Base-by-base conservation (phyloP, 2,888 invertebrate species). In the Autographa gamma region DNA sequence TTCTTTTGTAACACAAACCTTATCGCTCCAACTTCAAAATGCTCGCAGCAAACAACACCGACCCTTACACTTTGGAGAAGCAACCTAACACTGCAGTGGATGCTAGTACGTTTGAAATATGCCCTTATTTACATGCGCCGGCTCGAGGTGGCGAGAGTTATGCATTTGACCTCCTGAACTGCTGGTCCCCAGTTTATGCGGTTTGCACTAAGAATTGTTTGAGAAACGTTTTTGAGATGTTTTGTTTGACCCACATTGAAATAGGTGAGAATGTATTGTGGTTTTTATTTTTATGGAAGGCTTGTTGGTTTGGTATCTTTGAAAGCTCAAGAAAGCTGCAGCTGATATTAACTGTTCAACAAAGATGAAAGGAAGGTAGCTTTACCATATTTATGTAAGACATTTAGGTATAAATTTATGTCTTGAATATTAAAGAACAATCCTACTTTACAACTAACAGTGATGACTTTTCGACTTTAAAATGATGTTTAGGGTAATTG, bases 101-200 rank as follows among this genome's bases (percentile, higher is more conserved):
- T 71, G 69, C 75, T 76, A 74, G 79, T 82, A 78, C 76, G 81
- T 90, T 89, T 90, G 91, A 92, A 90, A 91, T 91, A 92, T 90
- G 86, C 88, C 89, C 90, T 91, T 89, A 92, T 92, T 92, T 92
- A 90, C 89, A 92, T 91, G 88, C 89, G 81, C 82, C 65, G 83
- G 85, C 83, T 77, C 83, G 85, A 90, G 88, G 90, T 87, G 88
- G 81, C 77, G 80, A 89, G 92, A 91, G 88, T 92, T 92, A 91
- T 92, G 92, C 85, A 85, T 89, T 87, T 91, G 92, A 92, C 92
- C 91, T 79, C 71, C 76, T 77, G 85, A 48, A 85, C 85, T 83
- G 84, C 79, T 64, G 74, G 73, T 80, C 74, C 62, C 84, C 72
- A 71, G 79, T 79, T 74, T 77, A 78, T 76, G 72, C 73, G 73